Evolutionary conservation across 2,113 vertebrate species (phyloP), one percentile per base, ranked within the genome.

Genomic region (Carassius auratus): DNA sequence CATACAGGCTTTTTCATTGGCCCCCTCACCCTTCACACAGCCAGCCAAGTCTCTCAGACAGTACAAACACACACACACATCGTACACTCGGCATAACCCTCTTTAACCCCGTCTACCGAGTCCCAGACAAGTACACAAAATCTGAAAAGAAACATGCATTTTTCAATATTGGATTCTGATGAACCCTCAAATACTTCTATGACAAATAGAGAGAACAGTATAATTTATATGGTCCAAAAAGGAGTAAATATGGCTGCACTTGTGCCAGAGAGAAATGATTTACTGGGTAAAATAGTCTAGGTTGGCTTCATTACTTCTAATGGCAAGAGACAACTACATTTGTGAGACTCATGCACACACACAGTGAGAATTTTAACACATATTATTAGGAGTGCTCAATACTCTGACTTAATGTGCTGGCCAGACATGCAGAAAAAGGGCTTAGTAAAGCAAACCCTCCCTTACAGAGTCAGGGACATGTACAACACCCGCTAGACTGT

Each of bases 401-500:
- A 87, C 86, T 87, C 84, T 86, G 83, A 88, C 85, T 88, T 89
- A 87, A 88, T 88, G 86, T 85, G 86, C 79, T 87, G 85, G 86
- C 85, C 87, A 87, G 68, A 90, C 88, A 84, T 66, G 81, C 79
- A 59, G 36, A 69, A 78, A 86, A 66, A 75, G 71, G 85, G 33
- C 81, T 86, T 81, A 59, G 5, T 5, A 83, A 88, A 83, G 87
- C 86, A 86, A 85, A 91, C 87, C 86, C 87, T 87, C 86, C 85
- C 88, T 76, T 84, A 77, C 81, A 86, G 82, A 90, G 90, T 91
- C 80, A 48, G 90, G 91, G 90, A 92, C 68, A 90, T 89, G 88
- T 94, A 92, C 93, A 93, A 92, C 85, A 88, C 90, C 90, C 83
- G 69, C 91, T 88, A 88, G 89, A 90, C 91, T 50, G 90, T 91